Base-by-base conservation (phyloP, 2,797 vertebrate species). In the Melanotaenia parkinsoni region DNA sequence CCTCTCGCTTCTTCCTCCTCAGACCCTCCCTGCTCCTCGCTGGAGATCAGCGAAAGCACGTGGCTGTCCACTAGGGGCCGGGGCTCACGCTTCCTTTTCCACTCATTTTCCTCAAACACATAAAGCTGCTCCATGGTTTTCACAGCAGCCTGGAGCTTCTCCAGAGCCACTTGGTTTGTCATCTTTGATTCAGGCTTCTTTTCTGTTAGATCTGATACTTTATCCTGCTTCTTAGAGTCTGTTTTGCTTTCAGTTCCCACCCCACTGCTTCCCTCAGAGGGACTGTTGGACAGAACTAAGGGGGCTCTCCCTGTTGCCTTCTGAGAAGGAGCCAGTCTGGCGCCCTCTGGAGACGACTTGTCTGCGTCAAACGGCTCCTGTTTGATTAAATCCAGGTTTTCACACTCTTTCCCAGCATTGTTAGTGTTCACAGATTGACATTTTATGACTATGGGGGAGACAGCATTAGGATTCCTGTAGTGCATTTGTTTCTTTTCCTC, bases 51-150 rank as follows among this genome's bases (percentile, higher is more conserved):
- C 0, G 97, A 95, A 1, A 97, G 94, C 69, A 98, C 94, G 0
- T 97, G 97, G 86, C 97, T 97, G 85, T 96, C 96, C 0, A 82
- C 92, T 73, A 97, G 63, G 0, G 88, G 94, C 51, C 84, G 82
- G 0, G 95, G 92, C 43, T 96, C 89, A 0, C 89, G 94, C 83
- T 95, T 98, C 70, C 98, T 95, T 64, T 97, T 98, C 98, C 98
- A 99, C 69, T 98, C 96, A 0, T 97, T 95, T 57, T 91, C 94
- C 51, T 96, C 94, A 83, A 96, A 98, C n/a, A 96, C 95, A 47
- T 98, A 99, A 0, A 98, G 93, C 76, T 99, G 96, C 69, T 99
- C 98, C 98, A 99, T 99, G 53, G 96, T 98, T 70, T 97, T 95
- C 69, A 99, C 97, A 0, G 98, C 98, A 0, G 97, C 98, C 12